Conservation (phyloP, 2,888 invertebrate species). For the Dendrolimus houi region DNA sequence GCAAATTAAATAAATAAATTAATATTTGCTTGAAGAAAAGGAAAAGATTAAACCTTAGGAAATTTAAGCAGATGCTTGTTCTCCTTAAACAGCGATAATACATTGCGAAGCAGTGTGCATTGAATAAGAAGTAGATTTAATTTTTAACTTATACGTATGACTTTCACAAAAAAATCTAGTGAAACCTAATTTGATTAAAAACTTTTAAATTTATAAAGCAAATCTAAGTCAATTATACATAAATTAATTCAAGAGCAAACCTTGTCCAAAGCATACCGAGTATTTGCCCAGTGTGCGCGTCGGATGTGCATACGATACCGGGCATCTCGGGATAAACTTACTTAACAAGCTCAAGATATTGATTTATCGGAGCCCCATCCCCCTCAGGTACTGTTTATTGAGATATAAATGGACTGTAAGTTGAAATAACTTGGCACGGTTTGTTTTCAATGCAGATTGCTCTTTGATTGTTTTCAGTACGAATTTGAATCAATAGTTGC, state of each 20-base stretch:
- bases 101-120: too few species aligned
- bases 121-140: too few species aligned
- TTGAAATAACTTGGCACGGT: not conserved
- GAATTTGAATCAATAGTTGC: not conserved
- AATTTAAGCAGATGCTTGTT: too few species aligned
- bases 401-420: conserved; percentile 2
- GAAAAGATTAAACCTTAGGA: too few species aligned
- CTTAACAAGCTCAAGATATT: conserved; percentile 59
- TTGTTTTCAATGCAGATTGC: conserved; percentile 2
- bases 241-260: not conserved
- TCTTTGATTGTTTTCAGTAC: not conserved
- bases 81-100: too few species aligned
- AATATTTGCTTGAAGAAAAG: too few species aligned
- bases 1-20: too few species aligned
- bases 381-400: conserved; percentile 42
- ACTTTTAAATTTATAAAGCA: too few species aligned
- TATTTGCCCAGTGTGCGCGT: conserved; percentile 25
- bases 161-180: too few species aligned
- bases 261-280: conserved; percentile 6
- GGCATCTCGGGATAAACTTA: conserved; percentile 57
- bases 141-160: too few species aligned
- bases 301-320: conserved; percentile 47
- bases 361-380: conserved; percentile 47
- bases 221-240: too few species aligned
- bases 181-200: too few species aligned